Conservation (phyloP, 64 coral and sea anemone species). For the Platygyra sinensis region DNA sequence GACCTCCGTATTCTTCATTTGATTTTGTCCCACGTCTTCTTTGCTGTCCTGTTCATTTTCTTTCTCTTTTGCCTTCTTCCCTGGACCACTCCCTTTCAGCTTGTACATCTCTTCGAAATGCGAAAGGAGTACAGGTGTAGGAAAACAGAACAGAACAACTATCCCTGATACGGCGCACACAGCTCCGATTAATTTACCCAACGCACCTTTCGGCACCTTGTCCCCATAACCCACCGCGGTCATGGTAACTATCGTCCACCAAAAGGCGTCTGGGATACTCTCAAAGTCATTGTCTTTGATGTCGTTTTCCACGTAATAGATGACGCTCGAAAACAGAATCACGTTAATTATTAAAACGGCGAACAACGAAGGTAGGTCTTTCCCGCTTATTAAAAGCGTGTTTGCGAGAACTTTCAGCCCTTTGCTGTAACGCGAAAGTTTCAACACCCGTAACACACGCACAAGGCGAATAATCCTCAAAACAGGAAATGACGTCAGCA, state of each 20-base stretch:
- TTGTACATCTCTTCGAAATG: constrained; percentile 75
- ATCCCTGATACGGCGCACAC: constrained; percentile 72
- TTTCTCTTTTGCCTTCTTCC: background rate
- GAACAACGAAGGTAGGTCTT: constrained; percentile 66
- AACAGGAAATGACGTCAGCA: constrained; percentile 81
- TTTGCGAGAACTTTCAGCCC: constrained; percentile 82
- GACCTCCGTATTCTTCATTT: constrained; percentile 28
- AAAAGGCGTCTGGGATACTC: constrained; percentile 87
- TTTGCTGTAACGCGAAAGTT: constrained; percentile 87
- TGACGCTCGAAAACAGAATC: constrained; percentile 80
- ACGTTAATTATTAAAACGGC: constrained; percentile 66
- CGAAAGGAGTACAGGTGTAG: constrained; percentile 74
- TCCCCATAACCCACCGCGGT: constrained; percentile 93
- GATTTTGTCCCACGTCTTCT: background rate
- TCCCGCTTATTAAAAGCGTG: constrained; percentile 69
- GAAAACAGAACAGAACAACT: constrained; percentile 67
- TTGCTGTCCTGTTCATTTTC: background rate
- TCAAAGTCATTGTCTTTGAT: constrained; percentile 51
- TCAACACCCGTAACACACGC: constrained; percentile 83
- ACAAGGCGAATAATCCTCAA: constrained; percentile 84
- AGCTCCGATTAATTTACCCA: constrained; percentile 67
- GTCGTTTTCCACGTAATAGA: constrained; percentile 85
- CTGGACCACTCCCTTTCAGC: background rate
- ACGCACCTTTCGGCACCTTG: constrained; percentile 52
- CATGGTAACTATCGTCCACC: constrained; percentile 87